Percentiles rank a stretch among this genome's conserved stretches.
Evolutionary conservation across 2,888 invertebrate genomes (phyloP).

Genomic region (Lasioglossum marginatum): DNA sequence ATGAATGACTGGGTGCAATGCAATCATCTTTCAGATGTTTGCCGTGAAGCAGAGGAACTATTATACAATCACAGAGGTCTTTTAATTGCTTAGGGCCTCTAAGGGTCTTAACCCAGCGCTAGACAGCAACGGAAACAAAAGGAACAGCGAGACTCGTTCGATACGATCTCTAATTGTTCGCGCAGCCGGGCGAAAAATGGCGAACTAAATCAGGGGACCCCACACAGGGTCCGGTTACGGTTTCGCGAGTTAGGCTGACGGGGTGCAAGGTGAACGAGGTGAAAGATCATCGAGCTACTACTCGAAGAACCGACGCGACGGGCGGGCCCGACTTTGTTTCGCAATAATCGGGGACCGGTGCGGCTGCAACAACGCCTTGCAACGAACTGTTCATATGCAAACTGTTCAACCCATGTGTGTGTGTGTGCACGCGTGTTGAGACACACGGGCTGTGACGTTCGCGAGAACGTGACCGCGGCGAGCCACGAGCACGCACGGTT

Average conservation of each 20-base stretch:
- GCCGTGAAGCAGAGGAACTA: too few relatives aligned
- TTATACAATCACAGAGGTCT: too few relatives aligned
- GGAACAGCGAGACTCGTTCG: constrained; percentile 49
- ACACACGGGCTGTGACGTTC: constrained; percentile 14
- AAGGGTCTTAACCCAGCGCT: too few relatives aligned
- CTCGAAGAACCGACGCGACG: constrained; percentile 58
- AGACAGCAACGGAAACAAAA: not conserved
- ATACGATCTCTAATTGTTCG: constrained; percentile 79
- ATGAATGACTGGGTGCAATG: too few relatives aligned
- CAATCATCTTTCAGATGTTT: too few relatives aligned
- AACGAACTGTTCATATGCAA: constrained; percentile 32
- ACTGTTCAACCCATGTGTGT: not conserved
- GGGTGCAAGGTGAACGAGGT: constrained; percentile 71
- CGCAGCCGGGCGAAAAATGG: constrained; percentile 65
- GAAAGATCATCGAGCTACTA: constrained; percentile 76
- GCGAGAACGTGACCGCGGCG: constrained; percentile 30
- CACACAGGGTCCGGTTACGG: constrained; percentile 41
- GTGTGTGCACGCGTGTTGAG: constrained; percentile 1
- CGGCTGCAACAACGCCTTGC: constrained; percentile 26
- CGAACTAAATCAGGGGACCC: constrained; percentile 55
- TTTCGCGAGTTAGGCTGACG: constrained; percentile 28
- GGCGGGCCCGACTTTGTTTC: constrained; percentile 73
- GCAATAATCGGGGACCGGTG: constrained; percentile 64
- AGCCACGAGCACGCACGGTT: constrained; percentile 56
- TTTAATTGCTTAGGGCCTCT: too few relatives aligned